Conservation (phyloP, 1,140 invertebrate species). For the Leguminivora glycinivorella region DNA sequence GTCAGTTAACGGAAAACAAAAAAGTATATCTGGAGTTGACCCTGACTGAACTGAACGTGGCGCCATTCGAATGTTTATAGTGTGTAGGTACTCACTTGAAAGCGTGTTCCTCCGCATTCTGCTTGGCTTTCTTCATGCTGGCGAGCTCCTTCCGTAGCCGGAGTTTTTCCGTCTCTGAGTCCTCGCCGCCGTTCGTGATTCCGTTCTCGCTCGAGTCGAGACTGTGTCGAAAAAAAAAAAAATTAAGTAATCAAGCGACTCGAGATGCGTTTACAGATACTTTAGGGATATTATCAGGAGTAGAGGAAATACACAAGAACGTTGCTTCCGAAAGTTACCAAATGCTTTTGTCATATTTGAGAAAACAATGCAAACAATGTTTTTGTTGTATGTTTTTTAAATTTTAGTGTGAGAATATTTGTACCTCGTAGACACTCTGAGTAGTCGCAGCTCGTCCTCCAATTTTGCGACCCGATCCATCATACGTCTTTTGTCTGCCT, state of each 20-base stretch:
- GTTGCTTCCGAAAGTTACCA: no score
- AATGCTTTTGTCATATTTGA: no score
- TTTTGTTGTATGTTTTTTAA: no score
- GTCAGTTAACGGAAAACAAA: no score
- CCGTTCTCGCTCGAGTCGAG: slow-evolving; percentile 53
- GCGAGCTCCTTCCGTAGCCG: slow-evolving; percentile 69
- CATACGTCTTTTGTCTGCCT: slow-evolving; percentile 71
- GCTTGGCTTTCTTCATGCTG: slow-evolving; percentile 62
- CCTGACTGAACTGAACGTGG: no score
- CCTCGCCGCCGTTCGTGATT: slow-evolving; percentile 56
- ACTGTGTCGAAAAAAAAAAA: not conserved
- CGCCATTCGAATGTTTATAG: no score
- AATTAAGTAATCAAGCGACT: no score
- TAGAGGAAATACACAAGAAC: no score
- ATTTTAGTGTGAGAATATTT: no score
- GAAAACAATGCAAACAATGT: no score
- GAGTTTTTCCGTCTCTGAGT: slow-evolving; percentile 57
- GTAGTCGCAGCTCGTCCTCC: slow-evolving; percentile 65
- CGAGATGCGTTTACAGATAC: slow-evolving; percentile 36
- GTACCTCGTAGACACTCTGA: slow-evolving; percentile 63
- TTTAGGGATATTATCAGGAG: no score
- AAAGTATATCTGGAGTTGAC: no score
- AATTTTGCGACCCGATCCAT: slow-evolving; percentile 73
- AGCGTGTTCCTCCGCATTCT: slow-evolving; percentile 66
- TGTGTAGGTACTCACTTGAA: slow-evolving; percentile 68